phyloP scores from a whole-genome alignment of 2,888 invertebrate species.

The Pilophorus perplexus region DNA sequence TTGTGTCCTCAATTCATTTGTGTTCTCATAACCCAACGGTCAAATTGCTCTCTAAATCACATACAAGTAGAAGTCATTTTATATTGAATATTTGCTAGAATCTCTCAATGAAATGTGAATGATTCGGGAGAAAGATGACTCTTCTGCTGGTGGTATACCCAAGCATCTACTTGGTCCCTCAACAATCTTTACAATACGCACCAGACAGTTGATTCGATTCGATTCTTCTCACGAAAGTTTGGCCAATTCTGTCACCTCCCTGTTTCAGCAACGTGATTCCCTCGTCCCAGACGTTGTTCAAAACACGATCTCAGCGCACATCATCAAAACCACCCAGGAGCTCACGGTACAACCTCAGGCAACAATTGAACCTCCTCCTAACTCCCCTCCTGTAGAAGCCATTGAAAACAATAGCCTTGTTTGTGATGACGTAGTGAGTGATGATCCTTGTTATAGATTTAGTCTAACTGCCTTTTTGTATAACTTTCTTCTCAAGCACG shows the following conservation, averaged over 20 bases:
- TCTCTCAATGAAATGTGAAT: too few relatives aligned
- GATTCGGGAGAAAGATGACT: too few relatives aligned
- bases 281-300: conserved; percentile 46
- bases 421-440: conserved; percentile 38
- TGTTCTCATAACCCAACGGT: too few relatives aligned
- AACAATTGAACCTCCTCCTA: conserved; percentile 5
- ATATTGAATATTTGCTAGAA: too few relatives aligned
- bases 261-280: conserved; percentile 45
- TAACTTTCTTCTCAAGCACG: not conserved
- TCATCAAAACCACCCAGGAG: conserved; percentile 41
- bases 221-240: too few relatives aligned
- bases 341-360: conserved; percentile 35
- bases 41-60: too few relatives aligned
- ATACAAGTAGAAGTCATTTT: too few relatives aligned
- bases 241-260: too few relatives aligned
- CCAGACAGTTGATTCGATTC: too few relatives aligned
- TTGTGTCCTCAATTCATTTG: conserved; percentile 7
- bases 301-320: conserved; percentile 42
- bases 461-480: not conserved
- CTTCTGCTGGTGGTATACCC: too few relatives aligned
- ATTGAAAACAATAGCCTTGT: conserved; percentile 21
- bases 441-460: not conserved
- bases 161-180: too few relatives aligned
- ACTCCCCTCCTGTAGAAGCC: conserved; percentile 24
- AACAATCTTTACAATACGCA: too few relatives aligned